Conservation (phyloP, 2,888 invertebrate genomes). For the Lepetodrilus schrolli region DNA sequence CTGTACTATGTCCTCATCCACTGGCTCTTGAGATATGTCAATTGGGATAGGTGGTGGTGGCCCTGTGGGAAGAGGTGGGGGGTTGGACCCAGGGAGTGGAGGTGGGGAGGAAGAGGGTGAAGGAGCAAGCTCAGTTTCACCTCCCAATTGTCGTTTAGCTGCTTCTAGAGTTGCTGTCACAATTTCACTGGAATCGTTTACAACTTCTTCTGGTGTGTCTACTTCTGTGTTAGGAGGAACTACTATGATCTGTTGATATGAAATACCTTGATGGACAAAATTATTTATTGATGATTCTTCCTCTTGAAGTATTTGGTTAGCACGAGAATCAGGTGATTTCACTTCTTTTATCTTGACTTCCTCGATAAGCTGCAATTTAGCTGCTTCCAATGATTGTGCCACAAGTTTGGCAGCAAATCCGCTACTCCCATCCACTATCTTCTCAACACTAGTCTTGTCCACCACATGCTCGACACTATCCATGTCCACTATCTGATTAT, state of each 20-base stretch:
- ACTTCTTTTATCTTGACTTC: neutral
- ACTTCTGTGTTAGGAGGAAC: neutral
- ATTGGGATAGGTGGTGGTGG: slow-evolving; percentile 1
- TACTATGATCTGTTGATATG: neutral
- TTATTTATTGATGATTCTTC: neutral
- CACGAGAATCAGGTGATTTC: too few species aligned
- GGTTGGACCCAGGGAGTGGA: slow-evolving; percentile 29
- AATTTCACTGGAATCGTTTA: neutral
- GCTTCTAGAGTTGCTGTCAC: neutral
- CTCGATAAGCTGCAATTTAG: neutral
- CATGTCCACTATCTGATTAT: neutral
- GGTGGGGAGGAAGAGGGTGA: slow-evolving; percentile 23
- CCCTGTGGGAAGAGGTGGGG: slow-evolving; percentile 22
- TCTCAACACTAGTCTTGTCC: too few species aligned
- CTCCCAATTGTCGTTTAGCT: neutral
- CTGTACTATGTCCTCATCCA: slow-evolving; percentile 15
- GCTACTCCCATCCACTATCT: neutral
- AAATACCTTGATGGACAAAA: neutral
- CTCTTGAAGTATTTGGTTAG: too few species aligned
- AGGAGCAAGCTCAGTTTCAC: neutral
- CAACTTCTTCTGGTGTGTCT: neutral
- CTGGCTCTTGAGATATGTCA: slow-evolving; percentile 27
- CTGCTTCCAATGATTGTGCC: neutral
- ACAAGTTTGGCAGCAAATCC: neutral
- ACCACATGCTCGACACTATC: neutral